Evolutionary conservation across 1,140 invertebrate species (phyloP).

Genomic region (Dolichoris vasculosae): DNA sequence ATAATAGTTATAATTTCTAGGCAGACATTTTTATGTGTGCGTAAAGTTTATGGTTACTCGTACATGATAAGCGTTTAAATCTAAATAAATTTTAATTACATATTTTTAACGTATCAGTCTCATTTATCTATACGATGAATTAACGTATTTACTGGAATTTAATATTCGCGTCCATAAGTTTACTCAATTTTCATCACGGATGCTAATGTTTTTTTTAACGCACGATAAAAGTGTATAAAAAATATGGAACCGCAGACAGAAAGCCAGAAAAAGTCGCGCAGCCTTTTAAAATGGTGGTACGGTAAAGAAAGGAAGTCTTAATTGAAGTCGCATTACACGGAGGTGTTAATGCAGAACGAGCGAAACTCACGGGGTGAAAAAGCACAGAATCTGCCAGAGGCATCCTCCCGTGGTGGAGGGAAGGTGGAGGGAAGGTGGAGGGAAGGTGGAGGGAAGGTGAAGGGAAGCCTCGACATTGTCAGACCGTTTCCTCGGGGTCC

Average conservation of each 20-base stretch:
- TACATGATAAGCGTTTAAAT: no score
- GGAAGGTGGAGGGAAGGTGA: not conserved
- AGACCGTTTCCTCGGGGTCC: not conserved
- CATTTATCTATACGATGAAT: no score
- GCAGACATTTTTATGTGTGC: no score
- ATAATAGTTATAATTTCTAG: no score
- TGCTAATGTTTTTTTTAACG: no score
- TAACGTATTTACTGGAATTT: not conserved
- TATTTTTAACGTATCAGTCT: no score
- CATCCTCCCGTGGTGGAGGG: not conserved
- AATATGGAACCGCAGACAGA: not conserved
- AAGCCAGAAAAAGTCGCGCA: no score
- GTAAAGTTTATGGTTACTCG: no score
- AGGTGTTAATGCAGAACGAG: slow-evolving; percentile 2
- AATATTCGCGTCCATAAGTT: not conserved
- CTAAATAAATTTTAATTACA: no score
- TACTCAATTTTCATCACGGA: no score
- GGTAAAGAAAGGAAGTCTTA: not conserved
- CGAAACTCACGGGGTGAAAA: not conserved
- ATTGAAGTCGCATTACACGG: not conserved
- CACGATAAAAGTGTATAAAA: no score
- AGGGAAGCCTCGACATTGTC: not conserved
- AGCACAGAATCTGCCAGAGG: not conserved
- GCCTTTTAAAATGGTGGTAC: not conserved
- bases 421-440: not conserved